Evolutionary conservation across 2,888 invertebrate genomes (phyloP), one percentile per base, ranked within the genome.

Genomic region (Agonopterix alstromeriana): DNA sequence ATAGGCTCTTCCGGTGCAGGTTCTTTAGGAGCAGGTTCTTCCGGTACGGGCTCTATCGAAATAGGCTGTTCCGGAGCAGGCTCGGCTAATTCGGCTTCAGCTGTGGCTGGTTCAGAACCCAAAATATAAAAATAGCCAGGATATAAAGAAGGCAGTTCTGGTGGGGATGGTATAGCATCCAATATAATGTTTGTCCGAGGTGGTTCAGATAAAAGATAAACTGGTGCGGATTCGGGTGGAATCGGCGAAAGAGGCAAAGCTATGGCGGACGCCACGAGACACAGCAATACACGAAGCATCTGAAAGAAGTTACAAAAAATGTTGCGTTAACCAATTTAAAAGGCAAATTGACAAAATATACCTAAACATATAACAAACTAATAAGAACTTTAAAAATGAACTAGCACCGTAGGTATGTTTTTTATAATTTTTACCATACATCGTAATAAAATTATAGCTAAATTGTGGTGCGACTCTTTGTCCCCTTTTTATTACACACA

Each of bases 281-380:
- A 75, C 7, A 80, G 36, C 10, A 71, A 62, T 36, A 73, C 10
- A 0, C 58, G 35, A 50, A 62, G 53, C 77, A 78, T 77, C 79
- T 77, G 60, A 35, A 67, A 70, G 45, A 27, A 9, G 42, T 1
- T 42, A 42, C 5, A 27, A 27, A 5, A 27, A 27, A 36, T 36
- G 3, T 38, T 38, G 27, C 27, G 27, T 27, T 5, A 27, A 27
- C 27, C 27, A 27, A 27, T 27, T 27, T 2, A 17, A 17, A 17
- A 27, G 27, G 27, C 27, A 5, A 27, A 7, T 27, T 27, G 5
- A 27, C 27, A 27, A 5, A 27, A 27, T 7, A 27, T 27, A 17
- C 3, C 17, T 17, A 7, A 2, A 27, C 5, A 27, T 27, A 27
- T 5, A 27, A 27, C 7, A 5, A 27, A 27, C 27, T 27, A 27